Percentiles rank a stretch among this genome's conserved stretches.
These are phyloP conservation scores for Drosophila nr. medialis DNA, from an alignment of 2,888 invertebrate genomes.

Conservation along the genomic window DNA sequence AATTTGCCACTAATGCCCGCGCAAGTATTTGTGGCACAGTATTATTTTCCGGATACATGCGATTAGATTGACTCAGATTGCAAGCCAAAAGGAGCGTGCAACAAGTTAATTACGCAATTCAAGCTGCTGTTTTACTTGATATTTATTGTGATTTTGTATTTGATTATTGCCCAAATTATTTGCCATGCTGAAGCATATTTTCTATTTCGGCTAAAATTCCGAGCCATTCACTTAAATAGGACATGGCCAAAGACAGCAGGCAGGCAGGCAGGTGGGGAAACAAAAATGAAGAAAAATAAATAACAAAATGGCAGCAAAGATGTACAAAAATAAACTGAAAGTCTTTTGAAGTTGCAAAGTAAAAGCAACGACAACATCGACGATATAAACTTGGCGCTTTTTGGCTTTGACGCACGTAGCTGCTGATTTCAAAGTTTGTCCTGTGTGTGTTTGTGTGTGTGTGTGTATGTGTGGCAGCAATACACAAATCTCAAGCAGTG, in stretches of 20 bases:
- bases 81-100: constrained; percentile 71
- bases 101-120: constrained; percentile 81
- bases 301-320: constrained; percentile 41
- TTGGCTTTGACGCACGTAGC: constrained; percentile 80
- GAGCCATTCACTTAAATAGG: constrained; percentile 30
- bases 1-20: constrained; percentile 74
- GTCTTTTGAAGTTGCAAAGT: constrained; percentile 79
- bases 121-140: constrained; percentile 29
- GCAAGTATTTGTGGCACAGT: constrained; percentile 61
- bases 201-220: constrained; percentile 22
- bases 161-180: constrained; percentile 51
- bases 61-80: constrained; percentile 80
- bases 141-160: constrained; percentile 56
- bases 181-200: constrained; percentile 29
- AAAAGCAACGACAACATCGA: constrained; percentile 65
- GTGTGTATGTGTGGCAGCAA: constrained; percentile 23
- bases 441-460: constrained; percentile 14
- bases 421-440: constrained; percentile 74
- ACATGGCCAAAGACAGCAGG: constrained; percentile 13
- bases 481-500: constrained; percentile 23
- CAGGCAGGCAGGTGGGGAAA: neutral
- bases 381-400: constrained; percentile 77
- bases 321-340: constrained; percentile 73
- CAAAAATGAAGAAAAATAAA: constrained; percentile 31
- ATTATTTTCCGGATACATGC: constrained; percentile 84